phyloP scores from a whole-genome alignment of 2,888 invertebrate genomes.

The Pilophorus perplexus region DNA sequence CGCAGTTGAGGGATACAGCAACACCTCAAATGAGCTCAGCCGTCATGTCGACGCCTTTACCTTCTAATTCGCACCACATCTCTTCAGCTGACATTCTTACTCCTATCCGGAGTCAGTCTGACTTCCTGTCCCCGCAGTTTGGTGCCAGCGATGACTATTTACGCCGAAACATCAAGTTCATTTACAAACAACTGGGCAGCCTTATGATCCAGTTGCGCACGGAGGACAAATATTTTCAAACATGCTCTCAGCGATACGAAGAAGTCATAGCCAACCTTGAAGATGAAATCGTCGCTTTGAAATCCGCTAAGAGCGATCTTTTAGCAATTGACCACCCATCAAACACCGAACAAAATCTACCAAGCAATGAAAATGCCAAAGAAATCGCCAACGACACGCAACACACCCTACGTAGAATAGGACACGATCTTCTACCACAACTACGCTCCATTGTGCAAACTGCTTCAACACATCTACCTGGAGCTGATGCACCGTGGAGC shows the following conservation, averaged over 20 bases:
- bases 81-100: neutral
- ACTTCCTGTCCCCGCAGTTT: constrained; percentile 27
- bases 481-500: too few relatives aligned
- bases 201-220: constrained; percentile 12
- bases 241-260: constrained; percentile 16
- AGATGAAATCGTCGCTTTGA: constrained; percentile 11
- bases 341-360: too few relatives aligned
- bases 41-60: neutral
- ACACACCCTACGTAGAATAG: too few relatives aligned
- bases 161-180: constrained; percentile 18
- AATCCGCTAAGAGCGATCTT: neutral
- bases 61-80: neutral
- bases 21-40: neutral
- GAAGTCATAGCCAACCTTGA: constrained; percentile 14
- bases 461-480: too few relatives aligned
- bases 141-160: constrained; percentile 26
- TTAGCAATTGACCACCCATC: too few relatives aligned
- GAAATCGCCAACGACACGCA: too few relatives aligned
- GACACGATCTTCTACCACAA: too few relatives aligned
- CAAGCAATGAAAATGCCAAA: too few relatives aligned
- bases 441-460: too few relatives aligned
- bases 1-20: too few relatives aligned
- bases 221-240: constrained; percentile 33
- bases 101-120: constrained; percentile 5
- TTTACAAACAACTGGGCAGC: constrained; percentile 20